Base-by-base conservation (phyloP, 2,888 invertebrate species). In the Melipona bicolor region DNA sequence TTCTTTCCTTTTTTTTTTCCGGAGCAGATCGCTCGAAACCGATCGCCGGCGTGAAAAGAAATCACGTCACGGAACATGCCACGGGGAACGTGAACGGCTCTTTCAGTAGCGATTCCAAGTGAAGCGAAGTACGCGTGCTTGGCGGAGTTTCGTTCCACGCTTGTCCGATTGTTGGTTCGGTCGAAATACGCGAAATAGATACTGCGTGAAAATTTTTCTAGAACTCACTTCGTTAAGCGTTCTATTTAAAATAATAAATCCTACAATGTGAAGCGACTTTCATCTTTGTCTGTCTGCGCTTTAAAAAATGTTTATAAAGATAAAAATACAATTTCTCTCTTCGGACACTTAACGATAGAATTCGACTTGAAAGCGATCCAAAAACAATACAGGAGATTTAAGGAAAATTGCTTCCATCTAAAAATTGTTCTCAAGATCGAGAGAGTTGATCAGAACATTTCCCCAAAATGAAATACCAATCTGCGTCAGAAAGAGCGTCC, bases 81-180 rank as follows among this genome's bases (percentile, higher is more conserved):
- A 71, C 50, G 62, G 52, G 9, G 50, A 70, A 54, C 79, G 36
- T 32, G 79, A 80, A 78, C 52, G 65, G 59, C 61, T 62, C 62
- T 43, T 64, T 52, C 52, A 50, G 21, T 6, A 17, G 0, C n/a
- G 36, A 73, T 75, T 78, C 65, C 27, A 27, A 13, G 61, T 61
- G 27, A 27, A 13, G 61, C 72, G 27, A 36, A 27, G 49, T 11
- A 21, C 61, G 61, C 61, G 50, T 21, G 61, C 68, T 6, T 50
- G 17, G 15, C 36, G 27, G 32, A 21, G 21, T 52, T 32, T 52
- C 69, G 19, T 69, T 69, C 9, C 69, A 52, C 32, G 32, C 21
- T 71, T 27, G 43, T 24, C 17, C 32, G 43, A 9, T 11, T 2
- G 49, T 56, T 32, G 27, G 19, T 59, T 43, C 27, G 15, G n/a